Evolutionary conservation across 2,888 invertebrate species (phyloP), one percentile per base, ranked within the genome.

Genomic region (Coremacera marginata): DNA sequence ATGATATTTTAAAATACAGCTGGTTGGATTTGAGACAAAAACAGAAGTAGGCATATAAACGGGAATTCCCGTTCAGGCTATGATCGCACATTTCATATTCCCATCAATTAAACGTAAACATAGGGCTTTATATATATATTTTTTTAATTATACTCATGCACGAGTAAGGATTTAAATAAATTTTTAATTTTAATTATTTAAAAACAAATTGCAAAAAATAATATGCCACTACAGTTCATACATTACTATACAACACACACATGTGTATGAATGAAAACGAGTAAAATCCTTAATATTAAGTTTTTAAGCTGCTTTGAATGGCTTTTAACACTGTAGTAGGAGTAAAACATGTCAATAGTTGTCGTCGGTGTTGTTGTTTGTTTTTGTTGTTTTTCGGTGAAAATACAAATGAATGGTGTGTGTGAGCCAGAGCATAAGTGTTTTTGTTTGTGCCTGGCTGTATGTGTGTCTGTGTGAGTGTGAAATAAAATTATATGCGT

Each of bases 401-500:
- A 60, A 8, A 27, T 60, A 27, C 27, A 60, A 16, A 44, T 9
- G 27, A 27, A 27, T 16, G 27, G 55, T 52, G 22, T 71, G 25
- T 31, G 31, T 31, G 31, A 4, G 31, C 31, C n/a, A n/a, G n/a
- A 51, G 51, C 34, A 7, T 67, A n/a, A 16, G 34, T 34, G 51
- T 49, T 57, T 31, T 5, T 31, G 31, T 31, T 31, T 31, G 31
- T 31, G n/a, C n/a, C 31, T 31, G 31, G 31, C 5, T 31, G 31
- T 31, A 5, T 19, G 37, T 16, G 31, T 68, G 63, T 19, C 62
- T 44, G 11, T 63, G 44, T 62, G 65, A 60, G 70, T 71, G 70
- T 37, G 31, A 71, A 55, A 55, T 22, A 71, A 57, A 19, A 71
- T 57, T 73, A 27, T 52, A 51, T 51, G 51, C 51, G 25, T 72